These are phyloP conservation scores for Bombylius discolor DNA, from an alignment of 2,888 invertebrate genomes.

Conservation along the genomic window DNA sequence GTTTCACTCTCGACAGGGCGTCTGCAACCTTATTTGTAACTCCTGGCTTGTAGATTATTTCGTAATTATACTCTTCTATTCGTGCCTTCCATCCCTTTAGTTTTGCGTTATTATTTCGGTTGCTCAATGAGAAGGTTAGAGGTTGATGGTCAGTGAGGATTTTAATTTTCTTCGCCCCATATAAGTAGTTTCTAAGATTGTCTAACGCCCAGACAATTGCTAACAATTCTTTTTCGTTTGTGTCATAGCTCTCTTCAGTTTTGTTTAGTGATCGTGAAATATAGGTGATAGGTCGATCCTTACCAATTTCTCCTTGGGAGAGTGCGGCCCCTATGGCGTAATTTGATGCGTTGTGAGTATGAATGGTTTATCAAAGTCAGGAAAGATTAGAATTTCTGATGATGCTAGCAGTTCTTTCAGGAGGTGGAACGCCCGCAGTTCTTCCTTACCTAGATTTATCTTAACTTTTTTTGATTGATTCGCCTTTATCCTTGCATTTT, in stretches of 20 bases:
- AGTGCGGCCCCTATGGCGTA: slow-evolving; percentile 1
- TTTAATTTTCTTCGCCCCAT: slow-evolving; percentile 10
- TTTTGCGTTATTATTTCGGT: slow-evolving; percentile 8
- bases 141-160: slow-evolving; percentile 14
- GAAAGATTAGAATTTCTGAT: neutral
- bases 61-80: slow-evolving; percentile 12
- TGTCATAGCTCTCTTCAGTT: slow-evolving; percentile 12
- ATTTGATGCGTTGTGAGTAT: neutral
- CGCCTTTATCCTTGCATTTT: neutral
- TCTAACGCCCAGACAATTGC: slow-evolving; percentile 11
- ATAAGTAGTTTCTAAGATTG: slow-evolving; percentile 11
- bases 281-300: neutral
- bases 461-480: neutral
- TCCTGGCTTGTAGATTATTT: slow-evolving; percentile 10
- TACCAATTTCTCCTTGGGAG: neutral
- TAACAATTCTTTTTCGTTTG: slow-evolving; percentile 11
- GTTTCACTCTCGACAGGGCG: slow-evolving; percentile 6
- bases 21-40: too few relatives aligned
- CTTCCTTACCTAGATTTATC: too few relatives aligned
- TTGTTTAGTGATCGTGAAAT: slow-evolving; percentile 1
- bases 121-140: slow-evolving; percentile 5
- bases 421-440: too few relatives aligned
- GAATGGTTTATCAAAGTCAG: slow-evolving; percentile 1
- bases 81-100: slow-evolving; percentile 11
- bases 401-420: neutral